A percentile compares a stretch with the other conserved stretches of the same genome.
These are phyloP conservation scores for Scomber scombrus DNA, from an alignment of 2,113 vertebrate species.

Conservation along the genomic window DNA sequence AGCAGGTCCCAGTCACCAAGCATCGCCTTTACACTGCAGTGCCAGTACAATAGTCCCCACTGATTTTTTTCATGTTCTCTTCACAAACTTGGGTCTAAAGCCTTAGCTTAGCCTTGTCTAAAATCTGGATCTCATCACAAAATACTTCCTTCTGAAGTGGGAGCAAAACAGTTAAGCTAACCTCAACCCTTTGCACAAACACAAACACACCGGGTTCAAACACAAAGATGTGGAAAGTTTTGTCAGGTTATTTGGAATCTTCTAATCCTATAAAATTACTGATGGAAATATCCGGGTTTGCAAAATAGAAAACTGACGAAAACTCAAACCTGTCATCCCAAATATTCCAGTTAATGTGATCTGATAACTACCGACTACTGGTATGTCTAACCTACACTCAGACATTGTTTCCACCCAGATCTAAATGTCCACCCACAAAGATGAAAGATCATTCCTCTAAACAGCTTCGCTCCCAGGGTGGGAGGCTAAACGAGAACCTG, in stretches of 20 bases:
- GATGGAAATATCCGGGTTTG: neutral
- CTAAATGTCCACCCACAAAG: slow-evolving; percentile 66
- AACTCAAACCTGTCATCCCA: neutral
- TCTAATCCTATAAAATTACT: slow-evolving; percentile 12
- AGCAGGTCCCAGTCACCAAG: slow-evolving; percentile 40
- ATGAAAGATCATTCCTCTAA: slow-evolving; percentile 72
- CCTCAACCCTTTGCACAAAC: slow-evolving; percentile 46
- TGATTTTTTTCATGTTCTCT: slow-evolving; percentile 7
- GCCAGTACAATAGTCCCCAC: neutral
- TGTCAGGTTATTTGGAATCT: slow-evolving; percentile 30
- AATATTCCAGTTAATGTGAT: neutral
- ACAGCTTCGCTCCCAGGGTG: slow-evolving; percentile 62
- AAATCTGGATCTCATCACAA: slow-evolving; percentile 80
- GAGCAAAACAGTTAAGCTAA: slow-evolving; percentile 43
- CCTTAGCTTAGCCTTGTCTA: slow-evolving; percentile 29
- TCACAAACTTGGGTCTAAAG: slow-evolving; percentile 25
- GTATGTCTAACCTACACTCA: slow-evolving; percentile 26
- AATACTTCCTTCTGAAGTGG: slow-evolving; percentile 83
- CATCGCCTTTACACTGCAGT: slow-evolving; percentile 24
- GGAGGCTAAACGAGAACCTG: slow-evolving; percentile 72
- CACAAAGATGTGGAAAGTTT: slow-evolving; percentile 33
- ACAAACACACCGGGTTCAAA: slow-evolving; percentile 8
- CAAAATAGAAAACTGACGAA: slow-evolving; percentile 3
- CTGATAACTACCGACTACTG: neutral
- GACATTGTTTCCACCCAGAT: slow-evolving; percentile 50